These are phyloP conservation scores for Molossus molossus DNA, from an alignment of 2,797 vertebrate genomes.

Conservation along the genomic window DNA sequence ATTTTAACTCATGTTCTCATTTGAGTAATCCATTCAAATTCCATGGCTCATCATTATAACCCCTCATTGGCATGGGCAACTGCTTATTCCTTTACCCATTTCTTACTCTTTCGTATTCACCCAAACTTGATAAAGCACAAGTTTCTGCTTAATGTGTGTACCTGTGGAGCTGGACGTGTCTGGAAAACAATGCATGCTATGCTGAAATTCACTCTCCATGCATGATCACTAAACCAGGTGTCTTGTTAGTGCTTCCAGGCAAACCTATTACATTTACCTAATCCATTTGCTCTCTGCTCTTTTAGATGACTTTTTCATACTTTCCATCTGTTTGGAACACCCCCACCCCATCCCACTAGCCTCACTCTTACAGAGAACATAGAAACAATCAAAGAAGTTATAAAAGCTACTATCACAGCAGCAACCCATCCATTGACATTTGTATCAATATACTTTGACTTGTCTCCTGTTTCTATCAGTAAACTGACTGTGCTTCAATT, in stretches of 20 bases:
- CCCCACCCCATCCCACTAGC: neutral
- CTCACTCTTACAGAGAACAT: neutral
- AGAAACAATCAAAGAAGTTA: neutral
- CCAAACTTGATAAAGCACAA: neutral
- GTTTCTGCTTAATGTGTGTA: neutral
- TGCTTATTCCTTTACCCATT: neutral
- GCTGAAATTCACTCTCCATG: neutral
- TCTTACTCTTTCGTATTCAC: slow-evolving; percentile 1
- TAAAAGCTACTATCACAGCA: neutral
- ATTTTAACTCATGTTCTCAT: neutral
- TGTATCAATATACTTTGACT: neutral
- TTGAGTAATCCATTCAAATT: slow-evolving; percentile 2
- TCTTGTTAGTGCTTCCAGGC: neutral
- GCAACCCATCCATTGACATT: neutral
- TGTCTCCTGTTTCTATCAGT: neutral
- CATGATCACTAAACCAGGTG: neutral
- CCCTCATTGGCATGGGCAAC: neutral
- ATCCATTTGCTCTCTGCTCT: neutral
- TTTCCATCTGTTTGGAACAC: neutral
- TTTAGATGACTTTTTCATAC: neutral
- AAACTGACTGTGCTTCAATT: neutral
- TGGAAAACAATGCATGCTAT: neutral
- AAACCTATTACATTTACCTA: neutral
- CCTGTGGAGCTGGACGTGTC: neutral
- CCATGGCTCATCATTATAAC: neutral